Evolutionary conservation across 2,888 invertebrate species (phyloP), one percentile per base, ranked within the genome.

Genomic region (Salpingus planirostris): DNA sequence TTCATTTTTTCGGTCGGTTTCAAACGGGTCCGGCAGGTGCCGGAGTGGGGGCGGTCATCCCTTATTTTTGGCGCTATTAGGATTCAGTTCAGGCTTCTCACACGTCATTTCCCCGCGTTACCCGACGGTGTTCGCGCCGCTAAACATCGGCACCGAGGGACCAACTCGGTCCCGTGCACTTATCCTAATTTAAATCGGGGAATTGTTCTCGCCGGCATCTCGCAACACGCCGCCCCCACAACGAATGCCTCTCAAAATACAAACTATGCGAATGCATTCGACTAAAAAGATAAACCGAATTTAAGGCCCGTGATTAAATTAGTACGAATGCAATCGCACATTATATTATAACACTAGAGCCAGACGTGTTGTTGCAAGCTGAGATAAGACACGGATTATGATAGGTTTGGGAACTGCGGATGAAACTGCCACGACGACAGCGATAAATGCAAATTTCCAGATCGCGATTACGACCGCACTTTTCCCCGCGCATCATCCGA

Each of bases 61-160:
- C n/a, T n/a, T n/a, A n/a, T n/a, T n/a, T n/a, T n/a, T n/a, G n/a
- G n/a, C n/a, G n/a, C n/a, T n/a, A 49, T 52, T 52, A 45, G 41
- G 45, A 52, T 52, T 51, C 52, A 35, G 46, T 46, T 46, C 50
- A 38, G 38, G 40, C 55, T 59, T 60, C 61, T 61, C 54, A 59
- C 64, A 64, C 59, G 57, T 63, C 66, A 65, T 65, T 65, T 63
- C 60, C 50, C 49, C 60, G 60, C 49, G 59, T 66, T 64, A 65
- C 37, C 33, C 40, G 33, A 37, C 44, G 40, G 36, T 42, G 43
- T 45, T 46, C 47, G 44, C 46, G 38, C 41, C 42, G 45, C 32
- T 44, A 46, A 45, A 45, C 48, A 40, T 36, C 23, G 27, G 15
- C 21, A 31, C 27, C 31, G 23, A 34, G 31, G 33, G 29, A 31